phyloP scores from a whole-genome alignment of 2,797 vertebrate genomes.

The Myotis vivesi region DNA sequence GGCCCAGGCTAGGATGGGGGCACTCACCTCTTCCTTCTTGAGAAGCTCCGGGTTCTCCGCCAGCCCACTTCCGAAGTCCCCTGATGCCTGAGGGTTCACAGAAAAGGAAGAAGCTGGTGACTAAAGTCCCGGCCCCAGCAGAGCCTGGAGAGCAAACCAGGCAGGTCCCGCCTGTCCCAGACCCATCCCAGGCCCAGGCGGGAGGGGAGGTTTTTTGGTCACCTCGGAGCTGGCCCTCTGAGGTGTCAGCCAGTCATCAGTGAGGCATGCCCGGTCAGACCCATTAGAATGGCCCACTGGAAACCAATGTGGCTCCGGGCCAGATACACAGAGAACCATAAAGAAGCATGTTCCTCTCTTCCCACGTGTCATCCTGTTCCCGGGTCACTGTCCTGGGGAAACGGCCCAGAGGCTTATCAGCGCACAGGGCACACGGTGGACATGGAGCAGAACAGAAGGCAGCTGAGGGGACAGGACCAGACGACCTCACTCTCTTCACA shows the following conservation, averaged over 20 bases:
- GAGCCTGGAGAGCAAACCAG: neutral
- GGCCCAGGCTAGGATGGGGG: neutral
- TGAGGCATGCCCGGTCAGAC: neutral
- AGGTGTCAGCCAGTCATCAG: too few relatives aligned
- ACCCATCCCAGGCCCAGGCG: neutral
- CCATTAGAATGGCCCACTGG: neutral
- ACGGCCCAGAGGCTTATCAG: fast-evolving
- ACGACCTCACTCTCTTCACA: neutral
- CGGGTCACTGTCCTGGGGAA: neutral
- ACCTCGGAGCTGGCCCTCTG: neutral
- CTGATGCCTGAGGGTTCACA: slow-evolving; percentile 71
- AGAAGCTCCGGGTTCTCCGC: neutral
- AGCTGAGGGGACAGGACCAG: neutral
- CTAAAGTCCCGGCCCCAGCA: fast-evolving
- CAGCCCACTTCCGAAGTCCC: slow-evolving; percentile 83
- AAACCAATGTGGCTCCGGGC: neutral
- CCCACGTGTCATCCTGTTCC: neutral
- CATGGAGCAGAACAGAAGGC: neutral
- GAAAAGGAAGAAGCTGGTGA: neutral
- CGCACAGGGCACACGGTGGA: too few relatives aligned
- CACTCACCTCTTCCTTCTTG: slow-evolving; percentile 69
- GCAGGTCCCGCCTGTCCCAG: neutral
- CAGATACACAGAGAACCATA: neutral
- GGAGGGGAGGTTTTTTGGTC: neutral
- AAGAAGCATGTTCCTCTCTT: neutral